Base-by-base conservation (phyloP, 2,113 vertebrate species). In the Prietella phreatophila region DNA sequence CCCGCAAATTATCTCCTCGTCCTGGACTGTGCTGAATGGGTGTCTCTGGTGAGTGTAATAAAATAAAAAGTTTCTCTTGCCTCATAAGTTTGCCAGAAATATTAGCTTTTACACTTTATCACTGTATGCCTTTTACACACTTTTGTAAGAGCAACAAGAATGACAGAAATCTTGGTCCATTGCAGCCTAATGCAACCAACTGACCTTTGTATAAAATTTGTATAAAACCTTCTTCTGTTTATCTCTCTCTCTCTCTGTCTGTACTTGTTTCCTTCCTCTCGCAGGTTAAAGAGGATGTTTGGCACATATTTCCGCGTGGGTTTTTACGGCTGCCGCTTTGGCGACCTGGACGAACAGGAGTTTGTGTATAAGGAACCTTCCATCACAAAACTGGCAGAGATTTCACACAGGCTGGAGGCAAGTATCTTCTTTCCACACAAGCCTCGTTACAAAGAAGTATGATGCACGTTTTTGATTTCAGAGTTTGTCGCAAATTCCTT, bases 341-440 rank as follows among this genome's bases (percentile, higher is more conserved):
- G 98, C 69, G 98, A 99, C 93, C 92, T 99, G 90, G 98, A 99
- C 90, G 98, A 99, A 93, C 98, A 99, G 90, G 98, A 99, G 93
- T 99, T 99, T 96, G 97, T 99, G 79, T 99, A 99, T 95, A 99
- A 99, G 93, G 98, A 99, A 76, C 98, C 98, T 0, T 97, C 98
- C 1, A 99, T 99, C 94, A 99, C 98, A 3, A 99, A 99, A 92
- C 91, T 99, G 88, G 98, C 98, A 10, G 98, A 99, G 90, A 99
- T 99, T 89, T 99, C 98, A 78, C 98, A 99, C 93, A 94, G 98
- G 86, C 94, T 99, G 0, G 98, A 99, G 98, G 98, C 58, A 36
- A 84, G 65, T 36, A 96, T 61, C 97, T 97, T 94, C 97, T 0
- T 27, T 78, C 20, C 69, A 39, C 53, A 61, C 80, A 39, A 14